A percentile compares a stretch with the other conserved stretches of the same genome.
Evolutionary conservation across 2,797 vertebrate genomes (phyloP).

Genomic region (Sebastes matsubarae): DNA sequence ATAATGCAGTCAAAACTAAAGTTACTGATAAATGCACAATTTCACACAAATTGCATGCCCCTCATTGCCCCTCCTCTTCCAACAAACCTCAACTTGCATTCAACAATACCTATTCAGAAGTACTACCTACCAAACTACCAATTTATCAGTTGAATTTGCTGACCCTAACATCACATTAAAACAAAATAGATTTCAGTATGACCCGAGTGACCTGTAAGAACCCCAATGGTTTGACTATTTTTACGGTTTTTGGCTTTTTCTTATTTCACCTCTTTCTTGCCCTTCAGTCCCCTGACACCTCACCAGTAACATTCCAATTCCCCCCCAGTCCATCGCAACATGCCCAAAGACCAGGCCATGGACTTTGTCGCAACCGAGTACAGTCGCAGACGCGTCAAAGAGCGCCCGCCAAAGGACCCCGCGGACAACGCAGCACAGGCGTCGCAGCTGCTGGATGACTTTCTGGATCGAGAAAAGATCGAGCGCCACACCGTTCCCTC

Average conservation of each 20-base stretch:
- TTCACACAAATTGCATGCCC: background rate
- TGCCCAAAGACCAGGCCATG: constrained; percentile 86
- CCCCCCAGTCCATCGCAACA: constrained; percentile 78
- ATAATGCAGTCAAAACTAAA: background rate
- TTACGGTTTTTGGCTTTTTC: background rate
- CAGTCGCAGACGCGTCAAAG: constrained; percentile 64
- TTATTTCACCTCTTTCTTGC: constrained; percentile 19
- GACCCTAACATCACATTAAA: background rate
- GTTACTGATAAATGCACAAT: background rate
- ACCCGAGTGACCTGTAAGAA: background rate
- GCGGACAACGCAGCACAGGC: constrained; percentile 78
- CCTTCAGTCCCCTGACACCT: background rate
- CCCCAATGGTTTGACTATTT: background rate
- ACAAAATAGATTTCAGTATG: background rate
- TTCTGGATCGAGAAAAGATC: constrained; percentile 75
- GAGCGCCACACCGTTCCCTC: constrained; percentile 77
- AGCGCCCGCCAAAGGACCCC: constrained; percentile 63
- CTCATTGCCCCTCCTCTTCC: background rate
- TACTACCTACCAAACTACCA: background rate
- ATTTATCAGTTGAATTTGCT: background rate
- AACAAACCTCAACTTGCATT: background rate
- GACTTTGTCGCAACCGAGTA: constrained; percentile 78
- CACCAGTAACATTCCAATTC: constrained; percentile 36
- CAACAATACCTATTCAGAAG: background rate
- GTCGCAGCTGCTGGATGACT: constrained; percentile 83